Evolutionary conservation across 2,113 vertebrate species (phyloP).

Genomic region (Deroptyus accipitrinus): DNA sequence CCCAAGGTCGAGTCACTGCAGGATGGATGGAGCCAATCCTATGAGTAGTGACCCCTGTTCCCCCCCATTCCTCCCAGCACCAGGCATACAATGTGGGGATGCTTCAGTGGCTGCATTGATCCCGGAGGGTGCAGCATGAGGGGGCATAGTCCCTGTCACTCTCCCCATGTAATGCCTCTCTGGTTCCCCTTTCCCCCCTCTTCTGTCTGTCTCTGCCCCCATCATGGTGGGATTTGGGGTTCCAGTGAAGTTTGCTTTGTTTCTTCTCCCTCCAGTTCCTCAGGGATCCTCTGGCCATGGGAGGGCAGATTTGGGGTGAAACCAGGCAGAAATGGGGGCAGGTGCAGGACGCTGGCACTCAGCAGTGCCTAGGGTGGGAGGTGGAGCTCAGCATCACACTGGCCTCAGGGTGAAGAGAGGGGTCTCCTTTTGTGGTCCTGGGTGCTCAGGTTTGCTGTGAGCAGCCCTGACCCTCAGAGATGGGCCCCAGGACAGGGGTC

Average conservation of each 20-base stretch:
- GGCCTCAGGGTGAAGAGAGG: background rate
- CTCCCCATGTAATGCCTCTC: fast-evolving
- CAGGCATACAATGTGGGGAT: background rate
- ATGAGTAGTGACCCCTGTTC: background rate
- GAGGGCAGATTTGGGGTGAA: background rate
- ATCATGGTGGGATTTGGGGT: fast-evolving
- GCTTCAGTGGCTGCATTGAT: background rate
- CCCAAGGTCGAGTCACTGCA: conserved; percentile 77
- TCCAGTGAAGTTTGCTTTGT: background rate
- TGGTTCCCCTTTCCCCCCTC: too few species aligned
- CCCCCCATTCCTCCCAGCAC: background rate
- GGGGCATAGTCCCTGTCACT: fast-evolving
- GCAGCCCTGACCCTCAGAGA: background rate
- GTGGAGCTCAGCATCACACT: background rate
- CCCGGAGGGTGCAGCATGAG: background rate
- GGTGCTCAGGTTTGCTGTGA: fast-evolving
- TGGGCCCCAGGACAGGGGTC: fast-evolving
- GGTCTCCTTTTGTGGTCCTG: background rate
- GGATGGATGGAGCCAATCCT: conserved; percentile 7
- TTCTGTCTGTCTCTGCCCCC: background rate
- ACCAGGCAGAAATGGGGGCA: background rate
- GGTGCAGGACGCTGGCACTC: fast-evolving
- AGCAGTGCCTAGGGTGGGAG: too few species aligned
- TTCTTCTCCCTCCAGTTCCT: background rate
- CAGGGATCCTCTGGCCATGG: fast-evolving